phyloP scores from a whole-genome alignment of 2,888 invertebrate species.

The Dysmachus trigonus region DNA sequence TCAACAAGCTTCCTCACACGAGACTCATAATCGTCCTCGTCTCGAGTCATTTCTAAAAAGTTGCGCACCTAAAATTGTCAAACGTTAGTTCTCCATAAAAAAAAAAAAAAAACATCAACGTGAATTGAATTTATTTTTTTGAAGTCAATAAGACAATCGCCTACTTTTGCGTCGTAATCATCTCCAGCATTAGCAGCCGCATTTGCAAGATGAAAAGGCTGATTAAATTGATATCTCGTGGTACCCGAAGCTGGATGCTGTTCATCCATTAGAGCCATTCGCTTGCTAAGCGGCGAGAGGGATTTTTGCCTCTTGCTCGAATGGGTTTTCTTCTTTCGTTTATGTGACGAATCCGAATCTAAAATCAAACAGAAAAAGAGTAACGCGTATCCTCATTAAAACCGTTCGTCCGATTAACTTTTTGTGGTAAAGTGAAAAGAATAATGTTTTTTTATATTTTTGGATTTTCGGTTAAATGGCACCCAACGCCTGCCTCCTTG shows the following conservation, averaged over 20 bases:
- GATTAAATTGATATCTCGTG: constrained; percentile 70
- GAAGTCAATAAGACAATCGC: neutral
- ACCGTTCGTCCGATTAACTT: constrained; percentile 33
- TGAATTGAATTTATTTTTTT: constrained; percentile 8
- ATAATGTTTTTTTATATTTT: too few relatives aligned
- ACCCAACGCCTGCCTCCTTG: neutral
- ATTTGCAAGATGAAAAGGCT: constrained; percentile 68
- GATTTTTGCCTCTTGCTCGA: constrained; percentile 70
- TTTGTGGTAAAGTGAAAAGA: constrained; percentile 5
- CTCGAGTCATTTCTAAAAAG: constrained; percentile 81
- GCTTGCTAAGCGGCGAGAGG: constrained; percentile 82
- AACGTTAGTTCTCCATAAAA: neutral
- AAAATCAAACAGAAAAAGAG: constrained; percentile 41
- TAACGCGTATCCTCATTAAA: constrained; percentile 41
- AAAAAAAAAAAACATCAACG: too few relatives aligned
- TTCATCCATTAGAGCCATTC: constrained; percentile 79
- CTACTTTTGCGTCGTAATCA: constrained; percentile 73
- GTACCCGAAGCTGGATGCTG: constrained; percentile 58
- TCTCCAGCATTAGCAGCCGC: constrained; percentile 52
- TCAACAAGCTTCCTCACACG: constrained; percentile 87
- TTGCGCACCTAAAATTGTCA: constrained; percentile 68
- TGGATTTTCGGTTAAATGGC: neutral
- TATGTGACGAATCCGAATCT: constrained; percentile 25
- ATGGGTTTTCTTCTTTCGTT: constrained; percentile 26
- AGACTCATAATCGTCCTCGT: constrained; percentile 86